Base-by-base conservation (phyloP, 1,140 invertebrate genomes). In the Protaetia brevitarsis region DNA sequence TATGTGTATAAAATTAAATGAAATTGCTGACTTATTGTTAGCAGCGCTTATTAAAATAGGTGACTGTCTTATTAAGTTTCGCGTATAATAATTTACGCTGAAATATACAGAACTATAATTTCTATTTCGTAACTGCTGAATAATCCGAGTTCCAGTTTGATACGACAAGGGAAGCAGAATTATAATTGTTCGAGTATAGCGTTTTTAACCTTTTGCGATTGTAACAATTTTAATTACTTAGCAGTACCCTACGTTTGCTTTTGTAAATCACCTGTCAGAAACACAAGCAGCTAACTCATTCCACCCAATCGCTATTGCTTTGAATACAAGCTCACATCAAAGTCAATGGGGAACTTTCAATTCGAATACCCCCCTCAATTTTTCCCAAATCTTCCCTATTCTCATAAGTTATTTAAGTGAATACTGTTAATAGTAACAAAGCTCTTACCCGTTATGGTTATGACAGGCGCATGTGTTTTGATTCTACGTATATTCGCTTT, bases 361-460 rank as follows among this genome's bases (percentile, higher is more conserved):
- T 41, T 41, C 19, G 37, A 6, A 5, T 41, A 13, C 37, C 7
- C n/a, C 13, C 13, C 5, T n/a, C 37, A 13, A 16, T 41, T 41
- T 41, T 51, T 23, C 41, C 19, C 19, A 23, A 21, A 51, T 51
- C 11, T 51, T 19, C 41, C 13, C 6, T 51, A 23, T 16, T 16
- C 16, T 51, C 41, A 51, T 51, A 51, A 51, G 19, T 51, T 51
- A 51, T 51, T 51, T 51, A 51, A 16, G 41, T 51, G 19, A 51
- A 51, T 51, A 51, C 19, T 10, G 41, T 51, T 51, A 51, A 51
- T 51, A 23, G 19, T 23, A 51, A 51, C 16, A 23, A 2, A 16
- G 0, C 13, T 51, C 21, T 7, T 13, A 7, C 7, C 41, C 8
- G 7, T 8, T 19, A 16, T 51, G 41, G 5, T 51, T 51, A 19